These are phyloP conservation scores for Sesamia inferens DNA, from an alignment of 2,888 invertebrate species.

Conservation along the genomic window DNA sequence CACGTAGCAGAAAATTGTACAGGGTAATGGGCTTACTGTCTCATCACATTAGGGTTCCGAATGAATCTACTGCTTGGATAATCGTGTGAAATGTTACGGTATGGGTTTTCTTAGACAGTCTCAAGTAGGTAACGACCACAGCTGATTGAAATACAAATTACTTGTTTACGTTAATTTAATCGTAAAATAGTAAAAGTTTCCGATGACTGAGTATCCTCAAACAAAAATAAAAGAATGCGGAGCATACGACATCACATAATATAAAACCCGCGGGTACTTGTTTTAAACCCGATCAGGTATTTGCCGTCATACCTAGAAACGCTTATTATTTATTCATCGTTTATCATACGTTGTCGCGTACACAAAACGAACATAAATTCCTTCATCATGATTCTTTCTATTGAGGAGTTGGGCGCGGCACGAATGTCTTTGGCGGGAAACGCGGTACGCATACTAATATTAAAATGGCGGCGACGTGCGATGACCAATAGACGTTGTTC, in stretches of 20 bases:
- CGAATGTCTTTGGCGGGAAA: constrained; percentile 85
- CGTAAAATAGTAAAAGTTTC: constrained; percentile 41
- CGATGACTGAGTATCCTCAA: constrained; percentile 4
- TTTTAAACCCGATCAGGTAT: constrained; percentile 60
- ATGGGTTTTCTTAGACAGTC: constrained; percentile 41
- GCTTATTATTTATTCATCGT: constrained; percentile 82
- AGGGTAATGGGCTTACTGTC: not conserved
- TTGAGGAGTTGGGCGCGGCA: constrained; percentile 85
- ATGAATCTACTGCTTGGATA: constrained; percentile 6
- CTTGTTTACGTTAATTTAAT: constrained; percentile 47
- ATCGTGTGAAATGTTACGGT: constrained; percentile 36
- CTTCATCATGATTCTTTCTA: constrained; percentile 87
- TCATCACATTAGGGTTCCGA: not conserved
- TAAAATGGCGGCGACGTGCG: constrained; percentile 76
- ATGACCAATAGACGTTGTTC: constrained; percentile 72
- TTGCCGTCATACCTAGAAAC: constrained; percentile 71
- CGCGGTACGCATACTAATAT: constrained; percentile 82
- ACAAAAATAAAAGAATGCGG: constrained; percentile 40
- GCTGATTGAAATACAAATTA: constrained; percentile 44
- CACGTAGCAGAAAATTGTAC: not conserved
- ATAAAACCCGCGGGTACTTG: constrained; percentile 33
- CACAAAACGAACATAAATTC: constrained; percentile 83
- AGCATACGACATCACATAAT: constrained; percentile 15
- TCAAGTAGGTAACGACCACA: constrained; percentile 15
- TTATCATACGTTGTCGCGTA: constrained; percentile 75